Conservation (phyloP, 35 echinoderm and acorn worm genomes). For the Hemicentrotus pulcherrimus region DNA sequence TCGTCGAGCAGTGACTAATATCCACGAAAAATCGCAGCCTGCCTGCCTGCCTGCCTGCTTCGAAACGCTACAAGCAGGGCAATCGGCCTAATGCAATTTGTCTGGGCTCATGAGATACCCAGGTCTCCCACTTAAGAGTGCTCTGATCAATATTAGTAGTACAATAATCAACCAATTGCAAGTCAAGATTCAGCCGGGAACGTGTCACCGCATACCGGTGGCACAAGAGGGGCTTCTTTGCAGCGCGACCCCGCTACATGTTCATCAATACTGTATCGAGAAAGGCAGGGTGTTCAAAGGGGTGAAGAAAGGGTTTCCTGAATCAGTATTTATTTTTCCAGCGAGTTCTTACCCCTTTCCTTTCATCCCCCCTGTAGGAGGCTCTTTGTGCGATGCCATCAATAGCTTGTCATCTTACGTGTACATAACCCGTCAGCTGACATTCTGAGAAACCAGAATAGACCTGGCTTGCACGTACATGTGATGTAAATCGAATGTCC, state of each 20-base stretch:
- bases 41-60: neutral
- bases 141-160: conserved; percentile 42
- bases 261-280: conserved; percentile 2
- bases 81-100: conserved; percentile 35
- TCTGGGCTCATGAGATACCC: neutral
- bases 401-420: neutral
- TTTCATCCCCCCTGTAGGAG: neutral
- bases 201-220: neutral
- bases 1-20: neutral
- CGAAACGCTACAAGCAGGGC: conserved; percentile 22
- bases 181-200: neutral
- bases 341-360: neutral
- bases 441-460: too few species aligned
- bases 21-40: neutral
- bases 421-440: neutral
- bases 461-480: too few species aligned
- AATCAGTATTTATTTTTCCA: neutral
- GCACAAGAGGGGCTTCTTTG: neutral
- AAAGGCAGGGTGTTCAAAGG: neutral
- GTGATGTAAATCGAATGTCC: too few species aligned
- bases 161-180: conserved; percentile 42
- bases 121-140: conserved; percentile 6
- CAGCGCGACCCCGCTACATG: neutral
- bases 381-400: neutral
- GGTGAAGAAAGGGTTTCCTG: neutral